A percentile compares a stretch with the other conserved stretches of the same genome.
Conservation (phyloP, 2,113 vertebrate species). For the Lichenostomus cassidix region DNA sequence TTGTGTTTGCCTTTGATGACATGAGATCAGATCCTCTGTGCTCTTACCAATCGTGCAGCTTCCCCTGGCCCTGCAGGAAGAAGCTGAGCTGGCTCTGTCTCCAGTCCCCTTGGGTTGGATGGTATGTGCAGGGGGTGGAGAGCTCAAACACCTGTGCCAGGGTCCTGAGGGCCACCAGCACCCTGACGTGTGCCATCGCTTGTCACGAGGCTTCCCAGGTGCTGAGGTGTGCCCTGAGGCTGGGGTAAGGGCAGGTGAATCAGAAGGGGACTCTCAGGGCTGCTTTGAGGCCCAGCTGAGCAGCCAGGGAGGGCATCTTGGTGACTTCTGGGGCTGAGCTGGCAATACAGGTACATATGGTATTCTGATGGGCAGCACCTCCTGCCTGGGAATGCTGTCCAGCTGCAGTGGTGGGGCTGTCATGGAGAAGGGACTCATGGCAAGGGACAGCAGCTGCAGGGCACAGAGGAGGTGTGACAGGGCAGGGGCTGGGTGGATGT, state of each 20-base stretch:
- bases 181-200: background rate
- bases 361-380: background rate
- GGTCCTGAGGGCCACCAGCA: background rate
- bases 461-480: background rate
- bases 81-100: background rate
- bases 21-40: background rate
- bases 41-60: background rate
- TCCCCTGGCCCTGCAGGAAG: background rate
- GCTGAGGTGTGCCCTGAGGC: background rate
- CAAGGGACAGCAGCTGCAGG: background rate
- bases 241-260: background rate
- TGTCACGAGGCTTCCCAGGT: background rate
- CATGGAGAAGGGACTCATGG: rapidly evolving
- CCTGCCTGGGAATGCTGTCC: background rate
- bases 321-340: background rate
- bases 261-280: background rate
- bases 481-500: background rate
- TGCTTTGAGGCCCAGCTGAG: background rate
- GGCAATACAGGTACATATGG: rapidly evolving
- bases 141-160: background rate
- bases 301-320: background rate
- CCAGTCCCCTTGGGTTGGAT: background rate
- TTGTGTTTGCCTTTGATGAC: background rate
- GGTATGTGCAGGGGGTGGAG: background rate
- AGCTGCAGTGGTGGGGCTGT: background rate